phyloP scores from a whole-genome alignment of 2,888 invertebrate genomes.

The Apamea monoglypha region DNA sequence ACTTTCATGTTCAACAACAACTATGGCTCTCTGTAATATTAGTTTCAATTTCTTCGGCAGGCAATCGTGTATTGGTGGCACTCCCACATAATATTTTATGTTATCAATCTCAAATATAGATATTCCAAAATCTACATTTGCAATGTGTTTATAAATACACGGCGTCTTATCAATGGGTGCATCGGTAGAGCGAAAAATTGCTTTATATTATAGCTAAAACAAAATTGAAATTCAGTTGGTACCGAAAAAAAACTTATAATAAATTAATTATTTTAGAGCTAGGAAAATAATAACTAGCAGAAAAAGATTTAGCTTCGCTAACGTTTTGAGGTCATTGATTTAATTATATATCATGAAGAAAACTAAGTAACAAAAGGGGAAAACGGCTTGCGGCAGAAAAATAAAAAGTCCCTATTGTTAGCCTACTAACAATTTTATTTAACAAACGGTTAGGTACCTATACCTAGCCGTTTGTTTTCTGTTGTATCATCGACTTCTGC shows the following conservation, averaged over 20 bases:
- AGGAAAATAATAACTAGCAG: background rate
- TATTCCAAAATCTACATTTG: background rate
- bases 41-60: too few relatives aligned
- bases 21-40: too few relatives aligned
- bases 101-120: constrained; percentile 1
- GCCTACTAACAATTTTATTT: too few relatives aligned
- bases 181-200: background rate
- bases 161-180: background rate
- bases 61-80: background rate
- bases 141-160: background rate
- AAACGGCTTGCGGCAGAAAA: background rate
- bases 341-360: background rate
- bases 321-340: background rate
- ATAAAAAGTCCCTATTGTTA: background rate
- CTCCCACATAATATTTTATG: background rate
- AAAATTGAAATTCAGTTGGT: too few relatives aligned
- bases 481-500: background rate
- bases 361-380: background rate
- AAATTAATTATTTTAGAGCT: too few relatives aligned
- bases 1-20: too few relatives aligned
- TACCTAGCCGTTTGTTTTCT: background rate
- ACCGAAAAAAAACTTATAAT: background rate
- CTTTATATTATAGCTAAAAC: background rate
- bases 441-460: too few relatives aligned
- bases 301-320: too few relatives aligned